phyloP scores from a whole-genome alignment of 2,888 invertebrate genomes.

The Ecdyonurus torrentis region DNA sequence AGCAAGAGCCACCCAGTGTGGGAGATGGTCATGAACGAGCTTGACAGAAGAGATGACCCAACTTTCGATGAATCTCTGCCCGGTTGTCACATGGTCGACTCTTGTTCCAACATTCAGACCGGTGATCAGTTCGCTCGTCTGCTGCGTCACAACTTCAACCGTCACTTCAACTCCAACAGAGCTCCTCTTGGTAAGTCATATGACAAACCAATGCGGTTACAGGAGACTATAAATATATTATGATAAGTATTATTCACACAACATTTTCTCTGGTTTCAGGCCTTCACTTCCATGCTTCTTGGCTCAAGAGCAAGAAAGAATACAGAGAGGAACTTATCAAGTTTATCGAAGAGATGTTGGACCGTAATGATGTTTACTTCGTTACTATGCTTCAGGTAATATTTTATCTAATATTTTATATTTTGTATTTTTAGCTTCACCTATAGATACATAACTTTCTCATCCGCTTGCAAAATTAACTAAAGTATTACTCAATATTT shows the following conservation, averaged over 20 bases:
- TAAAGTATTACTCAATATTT: conserved; percentile 2
- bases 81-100: conserved; percentile 89
- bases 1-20: conserved; percentile 76
- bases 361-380: conserved; percentile 80
- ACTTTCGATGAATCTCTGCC: conserved; percentile 85
- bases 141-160: conserved; percentile 84
- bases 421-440: background rate
- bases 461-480: background rate
- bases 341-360: conserved; percentile 85
- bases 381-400: conserved; percentile 61
- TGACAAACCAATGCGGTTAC: background rate
- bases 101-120: conserved; percentile 80
- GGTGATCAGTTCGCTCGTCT: conserved; percentile 83
- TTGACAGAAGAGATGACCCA: conserved; percentile 84
- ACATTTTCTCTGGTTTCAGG: conserved; percentile 25
- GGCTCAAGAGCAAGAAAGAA: conserved; percentile 87
- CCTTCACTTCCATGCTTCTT: conserved; percentile 86
- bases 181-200: conserved; percentile 47
- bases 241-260: background rate
- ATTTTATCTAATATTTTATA: background rate
- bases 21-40: conserved; percentile 94
- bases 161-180: conserved; percentile 83
- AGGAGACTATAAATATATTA: background rate
- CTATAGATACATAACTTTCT: too few species aligned
- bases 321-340: conserved; percentile 80